phyloP scores from a whole-genome alignment of 37 sponge, comb jelly and placozoan genomes.

The Hormiphora californensis region DNA sequence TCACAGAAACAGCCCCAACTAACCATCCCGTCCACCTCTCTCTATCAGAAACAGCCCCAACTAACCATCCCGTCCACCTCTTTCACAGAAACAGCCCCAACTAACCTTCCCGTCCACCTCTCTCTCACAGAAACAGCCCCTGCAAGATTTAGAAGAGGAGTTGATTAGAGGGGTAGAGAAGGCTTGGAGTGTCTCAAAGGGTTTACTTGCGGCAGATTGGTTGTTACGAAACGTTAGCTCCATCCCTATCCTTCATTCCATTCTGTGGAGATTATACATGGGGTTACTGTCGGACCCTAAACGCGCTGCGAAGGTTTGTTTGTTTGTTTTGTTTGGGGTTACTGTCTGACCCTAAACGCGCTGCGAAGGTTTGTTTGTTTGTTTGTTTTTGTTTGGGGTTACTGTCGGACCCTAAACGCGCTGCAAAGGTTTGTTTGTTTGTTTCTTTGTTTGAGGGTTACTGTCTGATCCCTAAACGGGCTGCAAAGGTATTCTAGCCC shows the following conservation, averaged over 20 bases:
- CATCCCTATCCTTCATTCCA: constrained; percentile 18
- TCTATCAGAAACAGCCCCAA: no score
- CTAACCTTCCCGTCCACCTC: background rate
- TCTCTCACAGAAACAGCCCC: constrained; percentile 22
- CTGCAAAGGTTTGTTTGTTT: no score
- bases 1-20: no score
- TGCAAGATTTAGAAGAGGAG: constrained; percentile 43
- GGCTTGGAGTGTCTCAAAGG: constrained; percentile 48
- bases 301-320: no score
- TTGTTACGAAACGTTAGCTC: background rate
- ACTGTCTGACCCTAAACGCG: constrained; percentile 6
- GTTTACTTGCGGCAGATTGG: constrained; percentile 35
- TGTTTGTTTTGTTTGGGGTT: constrained; percentile 26
- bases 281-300: constrained; percentile 14
- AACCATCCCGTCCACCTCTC: no score
- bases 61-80: no score
- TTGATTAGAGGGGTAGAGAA: constrained; percentile 38
- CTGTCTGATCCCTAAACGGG: constrained; percentile 15
- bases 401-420: constrained; percentile 4
- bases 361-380: no score
- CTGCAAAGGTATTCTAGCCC: no score
- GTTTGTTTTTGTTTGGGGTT: constrained; percentile 31
- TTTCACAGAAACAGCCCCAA: no score
- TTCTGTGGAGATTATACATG: constrained; percentile 50
- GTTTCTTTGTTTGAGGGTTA: background rate